phyloP scores from a whole-genome alignment of 2,888 invertebrate genomes.

The Lithophane ornitopus region DNA sequence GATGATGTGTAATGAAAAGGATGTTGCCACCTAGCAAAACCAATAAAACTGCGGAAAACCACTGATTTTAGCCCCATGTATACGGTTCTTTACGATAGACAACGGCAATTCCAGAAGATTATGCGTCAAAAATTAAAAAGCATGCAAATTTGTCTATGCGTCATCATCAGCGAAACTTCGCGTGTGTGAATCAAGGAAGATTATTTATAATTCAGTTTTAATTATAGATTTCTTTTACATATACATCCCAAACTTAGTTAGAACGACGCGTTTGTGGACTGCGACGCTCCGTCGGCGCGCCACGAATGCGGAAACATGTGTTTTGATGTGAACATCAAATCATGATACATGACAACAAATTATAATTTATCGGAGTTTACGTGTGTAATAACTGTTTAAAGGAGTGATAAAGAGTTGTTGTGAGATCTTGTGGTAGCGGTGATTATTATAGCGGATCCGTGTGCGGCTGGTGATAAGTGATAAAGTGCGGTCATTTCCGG shows the following conservation, averaged over 20 bases:
- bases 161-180: slow-evolving; percentile 84
- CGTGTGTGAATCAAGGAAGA: slow-evolving; percentile 86
- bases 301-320: slow-evolving; percentile 87
- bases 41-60: slow-evolving; percentile 37
- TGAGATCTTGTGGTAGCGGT: slow-evolving; percentile 65
- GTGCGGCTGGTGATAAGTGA: slow-evolving; percentile 75
- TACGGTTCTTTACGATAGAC: slow-evolving; percentile 67
- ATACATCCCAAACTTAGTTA: slow-evolving; percentile 80
- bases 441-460: slow-evolving; percentile 58
- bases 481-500: slow-evolving; percentile 81
- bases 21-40: slow-evolving; percentile 73
- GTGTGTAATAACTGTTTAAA: slow-evolving; percentile 66
- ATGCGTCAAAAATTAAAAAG: slow-evolving; percentile 85
- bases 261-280: slow-evolving; percentile 76
- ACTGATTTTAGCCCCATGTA: slow-evolving; percentile 33
- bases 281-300: slow-evolving; percentile 76
- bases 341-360: slow-evolving; percentile 87
- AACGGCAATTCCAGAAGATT: slow-evolving; percentile 69
- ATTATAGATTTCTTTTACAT: slow-evolving; percentile 84
- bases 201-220: slow-evolving; percentile 86
- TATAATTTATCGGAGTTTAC: slow-evolving; percentile 77
- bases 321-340: slow-evolving; percentile 88
- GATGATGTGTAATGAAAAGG: slow-evolving; percentile 87
- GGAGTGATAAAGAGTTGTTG: slow-evolving; percentile 62
- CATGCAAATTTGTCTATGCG: slow-evolving; percentile 79